A percentile compares a stretch with the other conserved stretches of the same genome.
These are phyloP conservation scores for Aphis gossypii DNA, from an alignment of 1,140 invertebrate species.

Conservation along the genomic window DNA sequence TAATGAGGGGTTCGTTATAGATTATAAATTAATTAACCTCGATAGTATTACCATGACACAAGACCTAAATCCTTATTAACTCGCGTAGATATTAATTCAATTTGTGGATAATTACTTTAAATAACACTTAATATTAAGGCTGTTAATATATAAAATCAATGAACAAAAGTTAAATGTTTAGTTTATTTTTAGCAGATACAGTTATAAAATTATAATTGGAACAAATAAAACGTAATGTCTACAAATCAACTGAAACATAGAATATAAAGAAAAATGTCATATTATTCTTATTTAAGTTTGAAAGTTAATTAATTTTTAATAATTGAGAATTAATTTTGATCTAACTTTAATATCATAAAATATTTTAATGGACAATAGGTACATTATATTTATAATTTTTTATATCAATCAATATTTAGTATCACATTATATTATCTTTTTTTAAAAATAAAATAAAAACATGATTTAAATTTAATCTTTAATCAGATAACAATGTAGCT, in stretches of 20 bases:
- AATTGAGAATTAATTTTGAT: neutral
- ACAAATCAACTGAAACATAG: neutral
- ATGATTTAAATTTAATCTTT: neutral
- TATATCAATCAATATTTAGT: neutral
- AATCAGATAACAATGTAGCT: neutral
- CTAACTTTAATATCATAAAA: neutral
- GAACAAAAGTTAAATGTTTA: neutral
- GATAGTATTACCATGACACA: neutral
- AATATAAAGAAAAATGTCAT: neutral
- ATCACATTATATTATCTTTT: neutral
- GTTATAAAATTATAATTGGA: neutral
- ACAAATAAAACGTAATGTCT: neutral
- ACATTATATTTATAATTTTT: neutral
- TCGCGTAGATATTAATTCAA: neutral
- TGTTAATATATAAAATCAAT: neutral
- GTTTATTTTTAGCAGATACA: neutral
- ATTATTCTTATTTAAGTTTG: neutral
- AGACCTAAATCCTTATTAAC: neutral
- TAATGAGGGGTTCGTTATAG: neutral
- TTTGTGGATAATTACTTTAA: neutral
- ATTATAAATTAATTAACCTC: neutral
- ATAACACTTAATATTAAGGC: neutral
- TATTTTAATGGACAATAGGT: neutral
- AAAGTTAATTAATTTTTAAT: neutral
- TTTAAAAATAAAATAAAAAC: neutral